Evolutionary conservation across 2,113 vertebrate species (phyloP).

Genomic region (Syngnathoides biaculeatus): DNA sequence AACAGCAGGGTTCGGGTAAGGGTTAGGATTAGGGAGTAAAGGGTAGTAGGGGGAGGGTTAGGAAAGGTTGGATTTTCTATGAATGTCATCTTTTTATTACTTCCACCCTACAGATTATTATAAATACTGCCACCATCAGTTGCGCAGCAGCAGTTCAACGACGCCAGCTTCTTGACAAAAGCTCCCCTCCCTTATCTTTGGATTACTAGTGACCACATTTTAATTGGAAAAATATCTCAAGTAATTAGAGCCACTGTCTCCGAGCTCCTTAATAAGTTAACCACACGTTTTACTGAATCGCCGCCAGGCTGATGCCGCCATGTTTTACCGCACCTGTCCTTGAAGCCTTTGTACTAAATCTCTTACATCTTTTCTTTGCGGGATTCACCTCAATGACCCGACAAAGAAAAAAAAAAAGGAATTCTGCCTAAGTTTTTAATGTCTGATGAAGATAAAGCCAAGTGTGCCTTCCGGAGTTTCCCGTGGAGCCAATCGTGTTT

Average conservation of each 20-base stretch:
- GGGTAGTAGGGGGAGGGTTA: no score
- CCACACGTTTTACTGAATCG: slow-evolving; percentile 38
- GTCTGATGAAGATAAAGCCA: slow-evolving; percentile 67
- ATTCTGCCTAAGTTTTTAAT: slow-evolving; percentile 64
- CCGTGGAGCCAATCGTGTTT: slow-evolving; percentile 63
- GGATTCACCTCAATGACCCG: slow-evolving; percentile 56
- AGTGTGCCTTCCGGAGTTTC: slow-evolving; percentile 42
- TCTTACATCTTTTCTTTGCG: slow-evolving; percentile 28
- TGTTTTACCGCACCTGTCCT: slow-evolving; percentile 51
- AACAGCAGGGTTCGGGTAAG: no score
- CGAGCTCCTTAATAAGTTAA: slow-evolving; percentile 21
- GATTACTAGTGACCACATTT: not conserved
- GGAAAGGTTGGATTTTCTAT: not conserved
- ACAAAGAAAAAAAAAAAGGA: slow-evolving; percentile 42
- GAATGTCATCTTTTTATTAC: not conserved
- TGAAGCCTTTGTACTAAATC: slow-evolving; percentile 53
- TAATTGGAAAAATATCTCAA: slow-evolving; percentile 5
- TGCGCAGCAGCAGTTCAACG: not conserved
- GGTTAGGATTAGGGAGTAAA: no score
- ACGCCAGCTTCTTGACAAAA: slow-evolving; percentile 18
- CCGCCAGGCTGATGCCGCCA: slow-evolving; percentile 25
- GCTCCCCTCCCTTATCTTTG: slow-evolving; percentile 4
- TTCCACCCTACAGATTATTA: not conserved
- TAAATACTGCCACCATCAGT: not conserved
- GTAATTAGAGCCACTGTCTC: slow-evolving; percentile 13